phyloP scores from a whole-genome alignment of 2,113 vertebrate genomes.

The Xiphophorus couchianus region DNA sequence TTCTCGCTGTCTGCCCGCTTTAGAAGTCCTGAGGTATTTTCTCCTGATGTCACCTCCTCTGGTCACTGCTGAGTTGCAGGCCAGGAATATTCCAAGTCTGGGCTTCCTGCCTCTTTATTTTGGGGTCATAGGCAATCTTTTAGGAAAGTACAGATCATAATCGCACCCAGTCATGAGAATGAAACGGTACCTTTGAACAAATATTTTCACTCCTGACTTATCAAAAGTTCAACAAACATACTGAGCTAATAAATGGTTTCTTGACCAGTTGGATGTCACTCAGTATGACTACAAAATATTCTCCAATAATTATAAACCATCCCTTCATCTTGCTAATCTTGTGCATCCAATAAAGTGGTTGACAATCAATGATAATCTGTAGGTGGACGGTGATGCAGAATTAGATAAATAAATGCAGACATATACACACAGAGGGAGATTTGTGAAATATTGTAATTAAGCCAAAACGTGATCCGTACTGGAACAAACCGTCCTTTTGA shows the following conservation, averaged over 20 bases:
- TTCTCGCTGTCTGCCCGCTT: slow-evolving; percentile 35
- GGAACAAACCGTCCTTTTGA: background rate
- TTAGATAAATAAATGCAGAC: background rate
- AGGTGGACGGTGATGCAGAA: background rate
- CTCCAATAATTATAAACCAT: background rate
- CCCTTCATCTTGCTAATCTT: background rate
- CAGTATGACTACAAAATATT: background rate
- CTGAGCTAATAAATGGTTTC: background rate
- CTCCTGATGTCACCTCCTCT: slow-evolving; percentile 64
- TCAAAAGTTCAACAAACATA: background rate
- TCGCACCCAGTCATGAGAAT: background rate
- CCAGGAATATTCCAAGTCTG: slow-evolving; percentile 56
- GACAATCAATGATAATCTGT: background rate
- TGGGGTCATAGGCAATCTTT: slow-evolving; percentile 4
- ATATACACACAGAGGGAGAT: background rate
- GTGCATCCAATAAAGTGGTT: background rate
- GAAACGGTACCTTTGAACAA: background rate
- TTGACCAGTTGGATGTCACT: background rate
- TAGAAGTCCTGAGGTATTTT: slow-evolving; percentile 37
- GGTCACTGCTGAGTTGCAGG: slow-evolving; percentile 44
- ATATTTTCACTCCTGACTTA: background rate
- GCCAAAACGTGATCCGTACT: background rate
- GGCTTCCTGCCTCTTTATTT: slow-evolving; percentile 63
- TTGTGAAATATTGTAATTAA: background rate
- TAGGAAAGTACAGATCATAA: background rate